These are phyloP conservation scores for Caradrina kadenii DNA, from an alignment of 2,888 invertebrate genomes.

Conservation along the genomic window DNA sequence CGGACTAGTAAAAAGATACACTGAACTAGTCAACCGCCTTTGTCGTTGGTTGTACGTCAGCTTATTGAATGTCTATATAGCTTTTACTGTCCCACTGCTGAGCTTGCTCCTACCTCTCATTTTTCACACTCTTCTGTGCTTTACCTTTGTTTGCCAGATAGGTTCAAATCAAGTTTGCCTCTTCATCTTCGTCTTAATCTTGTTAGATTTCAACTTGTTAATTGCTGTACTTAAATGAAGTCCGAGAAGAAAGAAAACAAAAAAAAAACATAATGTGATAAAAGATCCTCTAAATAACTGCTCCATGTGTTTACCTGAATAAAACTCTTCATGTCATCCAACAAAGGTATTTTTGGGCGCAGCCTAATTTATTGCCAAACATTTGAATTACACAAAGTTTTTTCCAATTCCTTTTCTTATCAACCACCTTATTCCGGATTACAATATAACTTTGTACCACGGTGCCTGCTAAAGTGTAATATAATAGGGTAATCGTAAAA, in stretches of 20 bases:
- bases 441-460: conserved; percentile 49
- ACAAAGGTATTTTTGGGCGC: conserved; percentile 1
- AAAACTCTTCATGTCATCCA: neutral
- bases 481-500: conserved; percentile 73
- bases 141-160: too few relatives aligned
- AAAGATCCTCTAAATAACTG: too few relatives aligned
- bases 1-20: too few relatives aligned
- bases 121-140: too few relatives aligned
- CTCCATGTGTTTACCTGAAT: neutral
- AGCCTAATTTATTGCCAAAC: conserved; percentile 41
- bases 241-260: too few relatives aligned
- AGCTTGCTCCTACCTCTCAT: neutral
- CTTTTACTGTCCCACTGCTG: neutral
- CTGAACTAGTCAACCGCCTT: too few relatives aligned
- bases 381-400: conserved; percentile 36
- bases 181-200: too few relatives aligned
- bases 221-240: neutral
- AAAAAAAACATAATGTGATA: too few relatives aligned
- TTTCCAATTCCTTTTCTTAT: conserved; percentile 46
- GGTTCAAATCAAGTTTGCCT: too few relatives aligned
- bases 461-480: conserved; percentile 42
- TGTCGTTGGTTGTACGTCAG: neutral
- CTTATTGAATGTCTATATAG: neutral
- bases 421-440: conserved; percentile 47
- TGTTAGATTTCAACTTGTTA: neutral